Conservation (phyloP, 2,113 vertebrate genomes). For the Elachura formosa region DNA sequence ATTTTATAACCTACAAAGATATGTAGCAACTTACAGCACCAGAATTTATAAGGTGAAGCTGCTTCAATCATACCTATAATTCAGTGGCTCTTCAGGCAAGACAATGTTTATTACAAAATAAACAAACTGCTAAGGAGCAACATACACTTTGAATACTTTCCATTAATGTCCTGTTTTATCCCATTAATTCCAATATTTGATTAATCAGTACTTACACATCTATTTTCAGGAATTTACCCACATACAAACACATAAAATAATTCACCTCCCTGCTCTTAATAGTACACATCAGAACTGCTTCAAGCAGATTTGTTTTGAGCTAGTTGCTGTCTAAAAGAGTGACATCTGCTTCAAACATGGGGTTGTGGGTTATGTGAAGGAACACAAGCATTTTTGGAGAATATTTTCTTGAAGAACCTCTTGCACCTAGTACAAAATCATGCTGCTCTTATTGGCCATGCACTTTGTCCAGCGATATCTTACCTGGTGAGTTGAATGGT, state of each 20-base stretch:
- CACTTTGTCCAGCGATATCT: not conserved
- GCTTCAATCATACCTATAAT: not conserved
- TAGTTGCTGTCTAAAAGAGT: not conserved
- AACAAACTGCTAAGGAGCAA: not conserved
- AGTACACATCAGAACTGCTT: not conserved
- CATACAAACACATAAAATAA: not conserved
- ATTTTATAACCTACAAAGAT: not conserved
- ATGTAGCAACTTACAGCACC: not conserved
- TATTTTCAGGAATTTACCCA: not conserved
- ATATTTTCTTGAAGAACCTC: not conserved
- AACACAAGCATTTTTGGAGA: not conserved
- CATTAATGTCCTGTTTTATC: not conserved
- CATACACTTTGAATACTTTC: not conserved
- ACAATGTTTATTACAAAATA: not conserved
- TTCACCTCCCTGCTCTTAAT: not conserved
- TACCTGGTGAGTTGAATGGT: not conserved
- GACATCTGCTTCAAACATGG: not conserved
- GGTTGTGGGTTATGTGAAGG: not conserved
- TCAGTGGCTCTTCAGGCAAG: slow-evolving; percentile 1
- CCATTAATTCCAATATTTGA: not conserved
- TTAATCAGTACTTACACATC: not conserved
- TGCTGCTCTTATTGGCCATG: not conserved
- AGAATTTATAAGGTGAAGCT: not conserved
- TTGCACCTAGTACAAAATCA: not conserved
- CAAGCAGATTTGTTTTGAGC: not conserved